Base-by-base conservation (phyloP, 1,140 invertebrate genomes). In the Ips nitidus region DNA sequence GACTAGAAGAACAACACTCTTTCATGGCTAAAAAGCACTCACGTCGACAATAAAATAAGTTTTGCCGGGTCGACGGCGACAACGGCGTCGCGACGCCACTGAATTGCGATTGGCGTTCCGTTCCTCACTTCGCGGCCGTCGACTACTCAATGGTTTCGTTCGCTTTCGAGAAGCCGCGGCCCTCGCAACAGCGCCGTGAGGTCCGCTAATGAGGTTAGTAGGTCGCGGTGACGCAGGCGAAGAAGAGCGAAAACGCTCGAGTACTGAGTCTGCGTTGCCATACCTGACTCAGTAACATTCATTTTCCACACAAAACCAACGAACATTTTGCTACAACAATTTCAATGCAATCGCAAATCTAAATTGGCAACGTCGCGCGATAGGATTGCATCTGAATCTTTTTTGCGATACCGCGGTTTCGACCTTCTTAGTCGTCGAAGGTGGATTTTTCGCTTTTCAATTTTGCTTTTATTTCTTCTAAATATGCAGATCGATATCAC, bases 201-300 rank as follows among this genome's bases (percentile, higher is more conserved):
- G 76, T 74, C 77, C 72, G 71, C 76, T 67, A 79, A 76, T 77
- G 77, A 73, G 78, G 78, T 79, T 78, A 79, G 76, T 79, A 79
- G 78, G 78, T 79, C 77, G 78, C 72, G 67, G 71, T 79, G 78
- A 77, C 76, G 76, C 75, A 76, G 73, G 75, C 75, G 75, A 75
- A 77, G 65, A 72, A 65, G 60, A 57, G 69, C 77, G 75, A 76
- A 72, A 47, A 50, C 72, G 75, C 70, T 75, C 70, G 56, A 47
- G 66, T 57, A 57, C 47, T 52, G 42, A n/a, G 7, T 58, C 66
- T 36, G 38, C 55, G 69, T 70, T 70, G 69, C 69, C 69, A 22
- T 50, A 50, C 45, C 45, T 50, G 45, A 22, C 22, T 22, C 22
- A 22, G 22, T 22, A 22, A 22, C 22, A 22, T 22, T 22, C 22